These are phyloP conservation scores for Andrena fulva DNA, from an alignment of 2,888 invertebrate genomes.

Conservation along the genomic window DNA sequence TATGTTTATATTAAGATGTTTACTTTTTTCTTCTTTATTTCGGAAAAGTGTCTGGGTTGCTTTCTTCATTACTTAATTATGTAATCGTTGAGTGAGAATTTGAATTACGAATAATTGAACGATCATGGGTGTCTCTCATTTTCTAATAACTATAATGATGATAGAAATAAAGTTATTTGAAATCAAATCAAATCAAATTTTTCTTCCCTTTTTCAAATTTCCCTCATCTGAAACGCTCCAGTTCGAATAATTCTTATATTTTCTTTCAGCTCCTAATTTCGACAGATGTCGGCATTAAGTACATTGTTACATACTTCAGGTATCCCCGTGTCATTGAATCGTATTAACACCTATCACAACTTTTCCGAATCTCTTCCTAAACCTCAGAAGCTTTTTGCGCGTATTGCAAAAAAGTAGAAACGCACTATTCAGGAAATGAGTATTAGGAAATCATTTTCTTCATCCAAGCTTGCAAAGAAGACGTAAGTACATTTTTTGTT, in stretches of 20 bases:
- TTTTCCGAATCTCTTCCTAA: neutral
- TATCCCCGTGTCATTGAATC: no score
- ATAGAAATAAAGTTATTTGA: constrained; percentile 60
- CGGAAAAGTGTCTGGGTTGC: constrained; percentile 50
- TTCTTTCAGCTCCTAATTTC: neutral
- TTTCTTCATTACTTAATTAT: constrained; percentile 56
- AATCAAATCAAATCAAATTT: constrained; percentile 32
- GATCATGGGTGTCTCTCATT: constrained; percentile 52
- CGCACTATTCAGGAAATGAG: neutral
- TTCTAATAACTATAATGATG: constrained; percentile 48
- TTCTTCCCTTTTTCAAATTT: constrained; percentile 24
- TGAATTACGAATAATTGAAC: constrained; percentile 45
- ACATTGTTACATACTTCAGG: no score
- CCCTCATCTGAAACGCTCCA: constrained; percentile 11
- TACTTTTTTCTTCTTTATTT: constrained; percentile 53
- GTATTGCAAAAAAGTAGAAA: neutral
- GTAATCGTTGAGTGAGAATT: constrained; percentile 57
- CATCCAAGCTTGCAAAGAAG: neutral
- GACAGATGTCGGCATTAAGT: neutral
- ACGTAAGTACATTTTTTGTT: constrained; percentile 1
- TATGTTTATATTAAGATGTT: constrained; percentile 60
- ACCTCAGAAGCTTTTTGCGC: neutral
- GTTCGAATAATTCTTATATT: neutral
- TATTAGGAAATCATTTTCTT: neutral
- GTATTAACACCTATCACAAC: no score